Evolutionary conservation across 2,797 vertebrate species (phyloP), one percentile per base, ranked within the genome.

Genomic region (Gymnoscopelus braueri): DNA sequence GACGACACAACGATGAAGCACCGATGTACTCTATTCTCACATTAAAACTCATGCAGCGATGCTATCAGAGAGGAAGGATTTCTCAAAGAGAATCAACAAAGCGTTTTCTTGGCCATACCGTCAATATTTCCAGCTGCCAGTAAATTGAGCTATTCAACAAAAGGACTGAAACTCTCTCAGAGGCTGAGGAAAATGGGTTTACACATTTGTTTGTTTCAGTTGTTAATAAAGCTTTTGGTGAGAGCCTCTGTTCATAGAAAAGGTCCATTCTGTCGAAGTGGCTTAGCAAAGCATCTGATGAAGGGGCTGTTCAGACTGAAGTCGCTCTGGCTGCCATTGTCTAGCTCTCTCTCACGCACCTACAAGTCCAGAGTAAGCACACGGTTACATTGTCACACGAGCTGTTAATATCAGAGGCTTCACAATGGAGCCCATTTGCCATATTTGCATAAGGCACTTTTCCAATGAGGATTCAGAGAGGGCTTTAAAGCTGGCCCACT

Each of bases 401-500:
- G 89, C 90, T 92, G 91, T 92, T 93, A 93, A 93, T 93, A 93
- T 93, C 92, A 88, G 88, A 88, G 72, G 89, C 89, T 89, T 81
- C 88, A 93, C 90, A 94, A 94, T 91, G 73, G 88, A 88, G 82
- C 89, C 85, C 89, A 91, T 93, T 92, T 85, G 84, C 81, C 83
- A 75, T 91, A 94, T 94, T 95, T 94, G 93, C 93, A 94, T 95
- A 93, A 93, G 92, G 92, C 93, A 94, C 93, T 94, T 94, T 94
- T 94, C 87, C 90, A 92, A 92, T 89, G 92, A 93, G 90, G 84
- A 89, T 86, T 85, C 90, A 59, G 89, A 93, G 92, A 92, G 91
- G 90, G 87, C 91, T 95, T 92, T 88, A 93, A 90, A 92, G 88
- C 90, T 86, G 87, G 90, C 89, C 92, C 91, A 91, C 92, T 94